Percentiles rank a stretch among this genome's conserved stretches.
These are phyloP conservation scores for Andinoacara biseriatus DNA, from an alignment of 2,113 vertebrate species.

Conservation along the genomic window DNA sequence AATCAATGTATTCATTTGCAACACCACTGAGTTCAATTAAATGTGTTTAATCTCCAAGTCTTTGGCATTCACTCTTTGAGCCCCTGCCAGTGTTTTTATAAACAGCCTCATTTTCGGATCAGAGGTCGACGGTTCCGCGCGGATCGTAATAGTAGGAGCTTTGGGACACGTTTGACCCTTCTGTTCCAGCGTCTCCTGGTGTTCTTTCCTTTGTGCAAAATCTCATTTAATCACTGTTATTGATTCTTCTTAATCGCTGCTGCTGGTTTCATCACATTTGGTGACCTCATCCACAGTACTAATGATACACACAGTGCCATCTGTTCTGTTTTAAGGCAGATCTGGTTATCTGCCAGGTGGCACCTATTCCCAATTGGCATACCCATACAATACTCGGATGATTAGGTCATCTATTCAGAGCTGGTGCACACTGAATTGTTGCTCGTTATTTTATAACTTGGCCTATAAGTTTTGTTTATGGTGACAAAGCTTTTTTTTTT, in stretches of 20 bases:
- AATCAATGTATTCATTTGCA: slow-evolving; percentile 47
- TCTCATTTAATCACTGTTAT: slow-evolving; percentile 66
- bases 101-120: slow-evolving; percentile 1
- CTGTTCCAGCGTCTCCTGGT: slow-evolving; percentile 34
- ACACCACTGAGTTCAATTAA: slow-evolving; percentile 5
- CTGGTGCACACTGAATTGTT: not conserved
- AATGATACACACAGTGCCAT: slow-evolving; percentile 53
- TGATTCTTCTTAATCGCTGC: slow-evolving; percentile 64
- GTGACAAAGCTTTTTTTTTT: no score
- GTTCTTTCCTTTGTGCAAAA: slow-evolving; percentile 53
- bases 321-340: slow-evolving; percentile 39
- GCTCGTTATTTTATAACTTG: not conserved
- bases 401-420: slow-evolving; percentile 17
- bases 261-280: slow-evolving; percentile 59
- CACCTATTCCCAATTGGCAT: slow-evolving; percentile 43
- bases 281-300: slow-evolving; percentile 32
- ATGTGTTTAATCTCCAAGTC: slow-evolving; percentile 17
- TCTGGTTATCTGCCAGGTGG: slow-evolving; percentile 52
- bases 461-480: no score
- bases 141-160: slow-evolving; percentile 15
- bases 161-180: slow-evolving; percentile 48
- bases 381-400: not conserved
- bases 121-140: not conserved
- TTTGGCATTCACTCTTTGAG: slow-evolving; percentile 1
- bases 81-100: not conserved